Conservation (phyloP, 64 coral and sea anemone species). For the Cladopsammia gracilis region DNA sequence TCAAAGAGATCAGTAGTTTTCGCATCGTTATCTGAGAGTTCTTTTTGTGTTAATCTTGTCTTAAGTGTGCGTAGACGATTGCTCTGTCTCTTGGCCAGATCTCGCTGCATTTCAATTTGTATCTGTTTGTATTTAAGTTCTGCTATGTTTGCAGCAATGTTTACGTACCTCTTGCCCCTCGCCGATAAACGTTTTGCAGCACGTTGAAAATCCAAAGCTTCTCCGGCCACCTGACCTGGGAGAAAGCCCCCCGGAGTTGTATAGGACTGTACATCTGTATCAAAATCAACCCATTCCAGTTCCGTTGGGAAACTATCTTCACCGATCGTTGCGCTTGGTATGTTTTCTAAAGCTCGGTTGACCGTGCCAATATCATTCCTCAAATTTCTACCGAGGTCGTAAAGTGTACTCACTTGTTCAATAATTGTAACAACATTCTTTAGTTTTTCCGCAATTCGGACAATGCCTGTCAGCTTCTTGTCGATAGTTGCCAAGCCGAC, state of each 20-base stretch:
- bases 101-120: conserved; percentile 67
- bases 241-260: conserved; percentile 39
- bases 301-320: conserved; percentile 58
- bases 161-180: conserved; percentile 59
- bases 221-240: conserved; percentile 40
- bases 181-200: conserved; percentile 58
- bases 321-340: conserved; percentile 30
- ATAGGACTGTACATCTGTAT: conserved; percentile 31
- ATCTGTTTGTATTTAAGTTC: conserved; percentile 57
- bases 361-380: conserved; percentile 69
- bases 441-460: conserved; percentile 48
- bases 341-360: conserved; percentile 61
- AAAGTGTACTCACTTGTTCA: conserved; percentile 57
- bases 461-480: conserved; percentile 23
- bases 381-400: conserved; percentile 40
- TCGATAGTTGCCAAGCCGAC: conserved; percentile 35
- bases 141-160: conserved; percentile 57
- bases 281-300: conserved; percentile 64
- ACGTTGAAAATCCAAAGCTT: conserved; percentile 59
- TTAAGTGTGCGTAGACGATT: conserved; percentile 39
- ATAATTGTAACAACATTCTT: conserved; percentile 39
- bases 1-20: conserved; percentile 56
- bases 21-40: conserved; percentile 28
- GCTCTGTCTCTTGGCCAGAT: conserved; percentile 60
- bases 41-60: conserved; percentile 28